phyloP scores from a whole-genome alignment of 2,888 invertebrate genomes.

The Drosophila antonietae region DNA sequence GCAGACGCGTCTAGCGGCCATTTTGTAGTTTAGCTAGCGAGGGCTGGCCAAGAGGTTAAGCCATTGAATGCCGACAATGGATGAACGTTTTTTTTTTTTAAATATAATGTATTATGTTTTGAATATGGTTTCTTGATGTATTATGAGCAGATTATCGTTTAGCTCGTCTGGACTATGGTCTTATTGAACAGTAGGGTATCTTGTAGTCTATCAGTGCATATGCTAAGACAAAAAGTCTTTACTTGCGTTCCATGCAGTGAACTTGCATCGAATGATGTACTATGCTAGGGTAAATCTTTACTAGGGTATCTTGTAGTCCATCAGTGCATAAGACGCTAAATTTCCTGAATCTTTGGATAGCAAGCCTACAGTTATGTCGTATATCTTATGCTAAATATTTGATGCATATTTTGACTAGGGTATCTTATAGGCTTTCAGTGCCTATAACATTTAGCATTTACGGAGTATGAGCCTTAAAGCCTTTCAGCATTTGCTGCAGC shows the following conservation, averaged over 20 bases:
- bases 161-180: too few relatives aligned
- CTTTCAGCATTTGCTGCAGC: background rate
- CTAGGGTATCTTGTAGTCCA: too few relatives aligned
- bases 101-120: too few relatives aligned
- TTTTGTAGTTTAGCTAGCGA: constrained; percentile 42
- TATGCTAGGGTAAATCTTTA: too few relatives aligned
- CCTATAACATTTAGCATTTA: background rate
- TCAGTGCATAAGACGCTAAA: too few relatives aligned
- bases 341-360: too few relatives aligned
- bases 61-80: background rate
- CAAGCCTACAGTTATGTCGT: background rate
- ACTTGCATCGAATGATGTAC: too few relatives aligned
- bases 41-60: constrained; percentile 9
- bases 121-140: too few relatives aligned
- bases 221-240: too few relatives aligned
- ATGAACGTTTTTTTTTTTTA: background rate
- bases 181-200: background rate
- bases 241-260: too few relatives aligned
- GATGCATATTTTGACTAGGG: background rate
- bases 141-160: too few relatives aligned
- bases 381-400: background rate
- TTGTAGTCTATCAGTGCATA: background rate
- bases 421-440: background rate
- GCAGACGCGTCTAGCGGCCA: constrained; percentile 47
- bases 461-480: background rate